phyloP scores from a whole-genome alignment of 2,113 vertebrate species.

The Ahaetulla prasina region DNA sequence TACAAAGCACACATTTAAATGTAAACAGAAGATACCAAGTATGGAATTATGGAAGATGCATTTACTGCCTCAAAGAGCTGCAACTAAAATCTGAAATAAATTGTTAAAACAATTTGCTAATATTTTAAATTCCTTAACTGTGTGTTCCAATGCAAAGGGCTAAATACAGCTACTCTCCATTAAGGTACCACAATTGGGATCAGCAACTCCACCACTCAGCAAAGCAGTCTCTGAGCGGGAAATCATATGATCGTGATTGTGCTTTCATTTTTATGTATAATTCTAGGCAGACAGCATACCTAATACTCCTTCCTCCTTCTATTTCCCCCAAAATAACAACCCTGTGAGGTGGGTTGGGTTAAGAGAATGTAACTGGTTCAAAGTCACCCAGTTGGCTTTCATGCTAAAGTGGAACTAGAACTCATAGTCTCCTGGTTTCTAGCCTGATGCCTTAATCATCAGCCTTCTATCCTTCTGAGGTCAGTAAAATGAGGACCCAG shows the following conservation, averaged over 20 bases:
- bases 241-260: neutral
- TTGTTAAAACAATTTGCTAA: neutral
- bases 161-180: neutral
- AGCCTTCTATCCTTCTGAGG: no score
- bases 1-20: neutral
- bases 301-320: neutral
- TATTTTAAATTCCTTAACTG: neutral
- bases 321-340: neutral
- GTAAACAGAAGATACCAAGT: neutral
- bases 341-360: neutral
- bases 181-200: neutral
- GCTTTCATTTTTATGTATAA: neutral
- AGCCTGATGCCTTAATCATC: neutral
- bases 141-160: neutral
- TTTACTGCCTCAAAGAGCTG: neutral
- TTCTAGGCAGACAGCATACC: neutral
- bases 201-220: neutral
- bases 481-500: no score
- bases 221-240: neutral
- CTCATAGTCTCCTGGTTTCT: neutral
- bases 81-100: neutral
- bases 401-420: neutral
- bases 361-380: neutral
- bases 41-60: neutral
- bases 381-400: neutral